A percentile compares a stretch with the other conserved stretches of the same genome.
phyloP scores from a whole-genome alignment of 2,113 vertebrate species.

The Sinocyclocheilus grahami region DNA sequence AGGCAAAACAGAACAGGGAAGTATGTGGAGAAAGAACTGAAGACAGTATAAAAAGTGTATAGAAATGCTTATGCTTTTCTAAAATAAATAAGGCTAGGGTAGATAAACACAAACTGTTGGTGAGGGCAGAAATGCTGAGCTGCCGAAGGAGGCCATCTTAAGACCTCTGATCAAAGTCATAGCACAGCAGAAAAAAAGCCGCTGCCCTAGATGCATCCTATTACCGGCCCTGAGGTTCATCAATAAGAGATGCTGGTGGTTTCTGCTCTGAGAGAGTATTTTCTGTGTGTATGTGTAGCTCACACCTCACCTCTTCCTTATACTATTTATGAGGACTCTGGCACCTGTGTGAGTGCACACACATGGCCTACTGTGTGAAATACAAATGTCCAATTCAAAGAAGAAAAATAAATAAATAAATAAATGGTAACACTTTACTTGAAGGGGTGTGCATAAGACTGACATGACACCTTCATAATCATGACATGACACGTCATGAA shows the following conservation, averaged over 20 bases:
- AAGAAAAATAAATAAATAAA: background rate
- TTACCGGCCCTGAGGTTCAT: constrained; percentile 73
- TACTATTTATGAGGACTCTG: constrained; percentile 53
- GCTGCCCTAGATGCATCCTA: constrained; percentile 76
- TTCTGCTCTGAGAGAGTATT: constrained; percentile 52
- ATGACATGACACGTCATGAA: too few relatives aligned
- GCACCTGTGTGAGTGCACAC: constrained; percentile 15
- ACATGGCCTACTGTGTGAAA: constrained; percentile 25
- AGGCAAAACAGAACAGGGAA: background rate
- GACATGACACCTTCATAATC: too few relatives aligned
- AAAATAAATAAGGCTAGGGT: constrained; percentile 33
- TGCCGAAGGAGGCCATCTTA: constrained; percentile 37
- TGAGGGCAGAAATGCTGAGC: constrained; percentile 35
- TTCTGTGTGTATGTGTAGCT: background rate
- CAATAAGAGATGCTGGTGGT: constrained; percentile 75
- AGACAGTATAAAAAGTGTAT: background rate
- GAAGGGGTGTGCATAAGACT: too few relatives aligned
- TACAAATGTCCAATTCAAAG: constrained; percentile 18
- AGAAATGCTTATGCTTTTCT: background rate
- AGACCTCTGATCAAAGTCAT: constrained; percentile 53
- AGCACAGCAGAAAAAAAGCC: constrained; percentile 39
- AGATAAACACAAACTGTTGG: background rate
- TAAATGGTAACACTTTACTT: too few relatives aligned
- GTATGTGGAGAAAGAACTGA: background rate
- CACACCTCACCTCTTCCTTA: constrained; percentile 48